Evolutionary conservation across 2,113 vertebrate genomes (phyloP).

Genomic region (Cinclus mexicanus): DNA sequence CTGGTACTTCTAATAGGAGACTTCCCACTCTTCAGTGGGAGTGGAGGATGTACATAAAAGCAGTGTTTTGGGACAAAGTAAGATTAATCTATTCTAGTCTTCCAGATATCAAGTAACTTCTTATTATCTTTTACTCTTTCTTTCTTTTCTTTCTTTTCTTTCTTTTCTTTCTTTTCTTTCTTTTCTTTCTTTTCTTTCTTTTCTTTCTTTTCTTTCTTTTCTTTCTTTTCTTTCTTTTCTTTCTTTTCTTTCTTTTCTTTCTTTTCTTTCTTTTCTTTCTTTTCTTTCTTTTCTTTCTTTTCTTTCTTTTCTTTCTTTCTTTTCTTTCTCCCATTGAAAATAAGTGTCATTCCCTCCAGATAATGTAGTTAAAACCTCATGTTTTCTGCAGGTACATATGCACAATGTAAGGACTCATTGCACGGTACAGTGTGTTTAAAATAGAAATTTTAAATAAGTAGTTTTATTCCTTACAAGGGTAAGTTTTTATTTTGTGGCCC

Average conservation of each 20-base stretch:
- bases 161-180: no score
- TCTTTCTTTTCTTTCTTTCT: no score
- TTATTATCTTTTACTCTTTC: constrained; percentile 58
- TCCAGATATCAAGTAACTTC: constrained; percentile 67
- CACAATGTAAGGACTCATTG: constrained; percentile 69
- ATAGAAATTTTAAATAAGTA: constrained; percentile 50
- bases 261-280: no score
- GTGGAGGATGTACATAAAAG: constrained; percentile 38
- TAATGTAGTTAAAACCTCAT: constrained; percentile 54
- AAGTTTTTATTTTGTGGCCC: constrained; percentile 37
- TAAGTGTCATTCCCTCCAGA: constrained; percentile 58
- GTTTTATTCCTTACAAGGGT: constrained; percentile 62
- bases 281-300: no score
- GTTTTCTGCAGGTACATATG: constrained; percentile 71
- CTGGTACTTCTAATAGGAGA: constrained; percentile 60
- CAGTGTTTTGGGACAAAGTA: constrained; percentile 54
- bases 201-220: no score
- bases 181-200: no score
- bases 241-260: no score
- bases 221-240: no score
- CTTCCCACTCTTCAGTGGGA: neutral
- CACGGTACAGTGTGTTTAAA: constrained; percentile 68
- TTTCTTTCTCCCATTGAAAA: constrained; percentile 47
- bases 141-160: no score
- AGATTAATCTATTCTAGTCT: constrained; percentile 66